Percentiles rank a stretch among this genome's conserved stretches.
phyloP scores from a whole-genome alignment of 2,797 vertebrate species.

The Sebastes matsubarae region DNA sequence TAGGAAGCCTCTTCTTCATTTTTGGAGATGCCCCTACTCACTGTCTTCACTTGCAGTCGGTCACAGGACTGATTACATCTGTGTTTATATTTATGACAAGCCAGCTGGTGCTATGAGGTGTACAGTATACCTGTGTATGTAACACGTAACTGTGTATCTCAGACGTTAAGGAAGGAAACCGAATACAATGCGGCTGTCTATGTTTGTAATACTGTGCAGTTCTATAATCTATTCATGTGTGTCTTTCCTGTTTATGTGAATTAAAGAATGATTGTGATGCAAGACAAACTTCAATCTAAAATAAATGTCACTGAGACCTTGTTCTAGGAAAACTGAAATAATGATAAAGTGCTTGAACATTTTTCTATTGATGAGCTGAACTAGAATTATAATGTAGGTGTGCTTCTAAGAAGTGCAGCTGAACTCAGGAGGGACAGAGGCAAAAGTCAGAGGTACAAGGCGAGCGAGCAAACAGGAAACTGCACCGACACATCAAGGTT shows the following conservation, averaged over 20 bases:
- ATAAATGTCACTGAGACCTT: neutral
- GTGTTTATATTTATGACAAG: neutral
- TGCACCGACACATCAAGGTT: slow-evolving; percentile 26
- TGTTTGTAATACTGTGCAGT: neutral
- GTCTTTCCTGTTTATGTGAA: neutral
- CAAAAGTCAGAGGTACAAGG: slow-evolving; percentile 15
- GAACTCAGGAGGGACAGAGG: slow-evolving; percentile 20
- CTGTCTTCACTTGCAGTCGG: neutral
- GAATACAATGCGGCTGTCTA: neutral
- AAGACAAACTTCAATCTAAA: neutral
- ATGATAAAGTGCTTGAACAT: accelerated
- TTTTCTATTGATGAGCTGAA: neutral
- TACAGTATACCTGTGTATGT: too few species aligned
- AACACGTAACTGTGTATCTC: neutral
- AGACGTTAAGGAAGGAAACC: neutral
- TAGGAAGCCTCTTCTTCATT: neutral
- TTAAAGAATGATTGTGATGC: neutral
- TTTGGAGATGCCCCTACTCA: neutral
- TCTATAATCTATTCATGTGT: neutral
- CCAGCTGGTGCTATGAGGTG: neutral
- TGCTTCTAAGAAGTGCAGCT: neutral
- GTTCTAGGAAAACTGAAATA: neutral
- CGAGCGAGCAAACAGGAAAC: slow-evolving; percentile 72
- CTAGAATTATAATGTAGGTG: neutral
- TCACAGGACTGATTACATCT: neutral